Base-by-base conservation (phyloP, 2,797 vertebrate genomes). In the Loriculus beryllinus region DNA sequence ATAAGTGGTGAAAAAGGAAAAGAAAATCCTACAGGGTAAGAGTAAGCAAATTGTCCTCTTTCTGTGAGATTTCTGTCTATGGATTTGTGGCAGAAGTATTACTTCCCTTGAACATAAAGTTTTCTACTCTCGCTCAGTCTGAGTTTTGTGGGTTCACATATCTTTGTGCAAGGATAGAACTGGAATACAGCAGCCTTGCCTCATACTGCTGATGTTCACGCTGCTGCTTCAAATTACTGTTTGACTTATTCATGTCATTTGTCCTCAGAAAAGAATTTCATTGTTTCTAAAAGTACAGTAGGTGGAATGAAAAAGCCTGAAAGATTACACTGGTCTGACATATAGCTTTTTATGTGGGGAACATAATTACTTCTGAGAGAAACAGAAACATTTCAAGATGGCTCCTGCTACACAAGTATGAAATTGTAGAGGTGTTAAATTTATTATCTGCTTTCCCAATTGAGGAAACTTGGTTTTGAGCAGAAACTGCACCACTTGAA, bases 201-300 rank as follows among this genome's bases (percentile, higher is more conserved):
- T 88, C 51, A 3, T 51, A 21, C 64, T 57, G 47, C 67, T 54
- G 76, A 51, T 83, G 49, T 84, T 96, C 77, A 68, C 35, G 5
- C 10, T 1, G 29, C 45, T 63, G 23, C 68, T 85, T 75, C 56
- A 90, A 95, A 92, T 93, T 86, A 48, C 88, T 56, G 28, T 86
- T 92, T 96, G 91, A 89, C 91, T 97, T 96, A 93, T 76, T 90
- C 82, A 78, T 42, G 21, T 52, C 59, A 83, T 97, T 95, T 93
- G 70, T 96, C 76, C 91, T 92, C 67, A 59, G 69, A 94, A 95
- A 84, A n/a, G 56, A 79, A 31, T 86, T 90, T 69, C 65, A 84
- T 70, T 83, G 79, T 94, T 93, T 86, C 87, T 20, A 70, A 88
- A 96, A 70, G 77, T 92, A n/a, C 72, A 64, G 63, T 42, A 79